Conservation (phyloP, 2,797 vertebrate genomes). For the Pteronotus mesoamericanus region DNA sequence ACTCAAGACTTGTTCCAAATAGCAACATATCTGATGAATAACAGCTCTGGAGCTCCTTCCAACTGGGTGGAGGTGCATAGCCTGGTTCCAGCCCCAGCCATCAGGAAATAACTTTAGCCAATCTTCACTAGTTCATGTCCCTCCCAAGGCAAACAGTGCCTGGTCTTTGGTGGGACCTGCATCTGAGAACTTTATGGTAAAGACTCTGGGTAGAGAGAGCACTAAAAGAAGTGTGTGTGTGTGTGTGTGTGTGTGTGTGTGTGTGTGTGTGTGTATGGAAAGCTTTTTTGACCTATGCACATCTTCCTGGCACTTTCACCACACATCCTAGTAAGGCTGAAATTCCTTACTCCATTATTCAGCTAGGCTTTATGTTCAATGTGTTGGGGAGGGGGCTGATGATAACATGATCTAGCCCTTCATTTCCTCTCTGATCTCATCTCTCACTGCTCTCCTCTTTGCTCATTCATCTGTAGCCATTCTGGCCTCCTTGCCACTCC, state of each 20-base stretch:
- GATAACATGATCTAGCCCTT: neutral
- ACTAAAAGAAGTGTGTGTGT: neutral
- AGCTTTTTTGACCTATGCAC: neutral
- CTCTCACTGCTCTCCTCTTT: neutral
- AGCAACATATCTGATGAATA: slow-evolving; percentile 46
- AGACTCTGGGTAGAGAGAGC: neutral
- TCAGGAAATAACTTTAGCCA: slow-evolving; percentile 60
- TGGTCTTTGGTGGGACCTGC: neutral
- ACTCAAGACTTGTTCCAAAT: neutral
- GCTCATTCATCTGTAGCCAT: neutral
- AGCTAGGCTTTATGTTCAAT: neutral
- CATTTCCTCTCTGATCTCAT: neutral
- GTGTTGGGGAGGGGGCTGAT: neutral
- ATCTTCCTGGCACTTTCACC: neutral
- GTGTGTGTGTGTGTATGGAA: neutral
- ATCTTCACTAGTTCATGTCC: slow-evolving; percentile 40
- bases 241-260: too few species aligned
- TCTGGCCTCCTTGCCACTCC: neutral
- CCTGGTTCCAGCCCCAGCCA: slow-evolving; percentile 33
- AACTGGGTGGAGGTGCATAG: slow-evolving; percentile 57
- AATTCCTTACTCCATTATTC: neutral
- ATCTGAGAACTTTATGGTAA: neutral
- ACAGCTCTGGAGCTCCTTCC: slow-evolving; percentile 44
- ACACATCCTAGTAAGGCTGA: neutral
- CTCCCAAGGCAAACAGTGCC: slow-evolving; percentile 68